Evolutionary conservation across 2,797 vertebrate genomes (phyloP).

Genomic region (Parauchenoglanis ngamensis): DNA sequence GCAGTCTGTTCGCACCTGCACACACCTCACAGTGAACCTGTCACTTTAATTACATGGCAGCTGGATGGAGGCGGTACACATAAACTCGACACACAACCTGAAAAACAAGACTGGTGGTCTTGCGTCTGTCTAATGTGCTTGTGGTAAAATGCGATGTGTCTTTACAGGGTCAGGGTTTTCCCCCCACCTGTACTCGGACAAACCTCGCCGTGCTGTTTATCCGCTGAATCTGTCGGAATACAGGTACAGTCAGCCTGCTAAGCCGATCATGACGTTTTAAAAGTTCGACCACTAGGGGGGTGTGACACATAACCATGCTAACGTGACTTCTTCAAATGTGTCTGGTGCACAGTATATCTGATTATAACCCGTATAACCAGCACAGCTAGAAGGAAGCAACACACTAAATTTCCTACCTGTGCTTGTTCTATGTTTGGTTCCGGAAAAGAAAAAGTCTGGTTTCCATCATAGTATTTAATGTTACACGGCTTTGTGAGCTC

Average conservation of each 20-base stretch:
- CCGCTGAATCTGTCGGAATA: slow-evolving; percentile 54
- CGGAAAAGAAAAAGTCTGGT: neutral
- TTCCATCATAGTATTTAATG: neutral
- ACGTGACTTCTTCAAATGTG: neutral
- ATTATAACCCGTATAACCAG: neutral
- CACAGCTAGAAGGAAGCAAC: neutral
- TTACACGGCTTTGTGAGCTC: neutral
- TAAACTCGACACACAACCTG: neutral
- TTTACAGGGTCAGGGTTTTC: neutral
- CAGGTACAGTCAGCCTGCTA: slow-evolving; percentile 54
- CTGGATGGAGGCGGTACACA: neutral
- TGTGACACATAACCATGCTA: neutral
- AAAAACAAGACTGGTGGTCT: slow-evolving; percentile 18
- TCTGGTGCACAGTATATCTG: neutral
- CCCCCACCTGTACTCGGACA: neutral
- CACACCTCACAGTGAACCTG: neutral
- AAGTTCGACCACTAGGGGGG: slow-evolving; percentile 11
- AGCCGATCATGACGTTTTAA: slow-evolving; percentile 76
- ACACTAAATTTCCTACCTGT: neutral
- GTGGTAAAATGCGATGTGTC: neutral
- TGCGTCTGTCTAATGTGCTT: neutral
- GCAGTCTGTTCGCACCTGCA: neutral
- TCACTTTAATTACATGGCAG: neutral
- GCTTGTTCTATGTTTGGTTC: neutral
- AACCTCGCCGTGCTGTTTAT: neutral